A percentile compares a stretch with the other conserved stretches of the same genome.
phyloP scores from a whole-genome alignment of 1,140 invertebrate genomes.

The Drosophila littoralis region DNA sequence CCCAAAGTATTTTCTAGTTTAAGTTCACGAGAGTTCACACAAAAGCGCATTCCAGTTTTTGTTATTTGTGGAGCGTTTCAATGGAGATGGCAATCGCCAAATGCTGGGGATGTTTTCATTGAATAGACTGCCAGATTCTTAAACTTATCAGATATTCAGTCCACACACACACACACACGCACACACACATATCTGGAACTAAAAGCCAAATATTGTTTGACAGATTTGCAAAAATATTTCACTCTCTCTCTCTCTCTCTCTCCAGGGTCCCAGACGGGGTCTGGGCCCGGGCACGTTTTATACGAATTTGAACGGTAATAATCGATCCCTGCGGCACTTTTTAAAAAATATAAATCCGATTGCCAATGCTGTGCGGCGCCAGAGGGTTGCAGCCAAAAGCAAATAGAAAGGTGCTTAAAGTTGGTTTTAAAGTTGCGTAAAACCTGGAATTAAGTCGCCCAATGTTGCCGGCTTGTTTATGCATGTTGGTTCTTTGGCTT shows the following conservation, averaged over 20 bases:
- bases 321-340: conserved; percentile 83
- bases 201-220: conserved; percentile 26
- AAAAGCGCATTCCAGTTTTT: conserved; percentile 18
- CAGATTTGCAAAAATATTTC: conserved; percentile 56
- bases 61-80: conserved; percentile 7
- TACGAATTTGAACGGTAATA: conserved; percentile 84
- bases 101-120: conserved; percentile 5
- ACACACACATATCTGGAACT: neutral
- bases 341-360: conserved; percentile 49
- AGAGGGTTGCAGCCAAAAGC: conserved; percentile 12
- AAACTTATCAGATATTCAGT: conserved; percentile 21
- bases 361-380: conserved; percentile 31
- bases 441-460: neutral
- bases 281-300: conserved; percentile 68
- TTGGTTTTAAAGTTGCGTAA: conserved; percentile 24
- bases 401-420: conserved; percentile 19
- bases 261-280: conserved; percentile 7
- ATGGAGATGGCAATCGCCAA: conserved; percentile 19
- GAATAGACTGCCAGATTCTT: conserved; percentile 35
- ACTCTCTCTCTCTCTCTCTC: conserved; percentile 3
- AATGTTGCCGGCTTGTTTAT: conserved; percentile 16
- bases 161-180: conserved; percentile 6
- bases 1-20: neutral
- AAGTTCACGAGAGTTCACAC: neutral
- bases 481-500: conserved; percentile 23